A percentile compares a stretch with the other conserved stretches of the same genome.
Evolutionary conservation across 2,113 vertebrate genomes (phyloP).

Genomic region (Forbesichthys papilliferus): DNA sequence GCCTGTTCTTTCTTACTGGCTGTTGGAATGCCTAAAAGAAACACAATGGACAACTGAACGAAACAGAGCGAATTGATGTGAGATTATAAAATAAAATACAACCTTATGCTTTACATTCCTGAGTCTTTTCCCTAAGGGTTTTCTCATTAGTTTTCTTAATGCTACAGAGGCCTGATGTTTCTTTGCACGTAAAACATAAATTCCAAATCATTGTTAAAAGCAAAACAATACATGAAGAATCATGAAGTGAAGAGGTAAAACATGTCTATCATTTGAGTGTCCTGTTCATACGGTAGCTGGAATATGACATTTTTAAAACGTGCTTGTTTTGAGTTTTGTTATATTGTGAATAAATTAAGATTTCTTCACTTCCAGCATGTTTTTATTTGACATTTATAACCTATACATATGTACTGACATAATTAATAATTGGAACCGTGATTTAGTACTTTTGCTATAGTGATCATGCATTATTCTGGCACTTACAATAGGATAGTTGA

Average conservation of each 20-base stretch:
- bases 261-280: constrained; percentile 6
- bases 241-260: constrained; percentile 3
- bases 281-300: neutral
- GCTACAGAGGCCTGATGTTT: too few species aligned
- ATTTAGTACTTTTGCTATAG: neutral
- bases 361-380: constrained; percentile 1
- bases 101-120: constrained; percentile 4
- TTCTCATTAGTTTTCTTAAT: too few species aligned
- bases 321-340: constrained; percentile 68
- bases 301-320: constrained; percentile 30
- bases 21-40: neutral
- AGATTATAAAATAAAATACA: neutral
- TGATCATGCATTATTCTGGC: neutral
- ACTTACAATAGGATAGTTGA: neutral
- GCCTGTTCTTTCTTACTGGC: too few species aligned
- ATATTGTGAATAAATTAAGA: constrained; percentile 76
- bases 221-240: too few species aligned
- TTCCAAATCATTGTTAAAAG: too few species aligned
- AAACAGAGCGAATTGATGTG: too few species aligned
- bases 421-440: neutral
- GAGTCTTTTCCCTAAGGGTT: neutral
- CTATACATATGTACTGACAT: too few species aligned
- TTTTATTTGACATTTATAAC: neutral
- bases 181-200: too few species aligned
- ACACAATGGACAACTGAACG: constrained; percentile 6